These are phyloP conservation scores for Myopa tessellatipennis DNA, from an alignment of 2,888 invertebrate genomes.

Conservation along the genomic window DNA sequence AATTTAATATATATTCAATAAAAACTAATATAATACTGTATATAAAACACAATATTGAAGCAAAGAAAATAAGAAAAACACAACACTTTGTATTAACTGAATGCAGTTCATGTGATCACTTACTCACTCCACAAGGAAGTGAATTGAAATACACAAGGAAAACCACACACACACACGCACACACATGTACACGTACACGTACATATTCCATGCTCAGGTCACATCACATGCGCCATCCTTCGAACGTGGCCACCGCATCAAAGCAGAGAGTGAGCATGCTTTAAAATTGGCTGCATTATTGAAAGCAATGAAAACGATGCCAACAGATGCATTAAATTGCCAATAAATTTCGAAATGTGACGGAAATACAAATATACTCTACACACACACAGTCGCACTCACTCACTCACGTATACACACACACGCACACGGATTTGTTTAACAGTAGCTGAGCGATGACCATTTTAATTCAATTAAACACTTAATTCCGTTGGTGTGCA, in stretches of 20 bases:
- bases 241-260: conserved; percentile 13
- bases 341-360: conserved; percentile 32
- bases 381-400: conserved; percentile 1
- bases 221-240: background rate
- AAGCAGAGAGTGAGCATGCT: conserved; percentile 18
- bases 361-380: background rate
- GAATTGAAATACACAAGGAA: background rate
- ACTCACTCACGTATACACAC: conserved; percentile 4
- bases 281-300: conserved; percentile 29
- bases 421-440: background rate
- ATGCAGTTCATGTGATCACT: too few species aligned
- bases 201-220: background rate
- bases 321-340: conserved; percentile 38
- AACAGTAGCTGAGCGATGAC: conserved; percentile 19
- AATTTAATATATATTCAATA: too few species aligned
- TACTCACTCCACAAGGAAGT: too few species aligned
- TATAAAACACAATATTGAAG: too few species aligned
- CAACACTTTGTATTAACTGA: too few species aligned
- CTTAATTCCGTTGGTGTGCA: background rate
- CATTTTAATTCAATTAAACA: conserved; percentile 36
- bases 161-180: background rate
- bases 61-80: too few species aligned
- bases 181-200: background rate
- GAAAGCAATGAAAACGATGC: conserved; percentile 25
- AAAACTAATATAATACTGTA: too few species aligned